These are phyloP conservation scores for Diceros bicornis DNA, from an alignment of 2,797 vertebrate genomes.

Conservation along the genomic window DNA sequence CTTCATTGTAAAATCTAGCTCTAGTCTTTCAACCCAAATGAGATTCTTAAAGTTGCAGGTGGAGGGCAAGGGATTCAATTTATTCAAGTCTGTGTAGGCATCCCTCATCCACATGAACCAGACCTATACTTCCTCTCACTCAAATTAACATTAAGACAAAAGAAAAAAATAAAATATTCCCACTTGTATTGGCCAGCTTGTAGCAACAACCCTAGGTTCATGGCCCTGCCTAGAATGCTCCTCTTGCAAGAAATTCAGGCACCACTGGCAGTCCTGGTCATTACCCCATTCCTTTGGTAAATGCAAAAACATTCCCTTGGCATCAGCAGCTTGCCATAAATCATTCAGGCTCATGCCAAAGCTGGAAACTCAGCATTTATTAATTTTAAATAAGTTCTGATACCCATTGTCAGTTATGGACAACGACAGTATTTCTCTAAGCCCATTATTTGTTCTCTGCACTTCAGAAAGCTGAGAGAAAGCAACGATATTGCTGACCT, in stretches of 20 bases:
- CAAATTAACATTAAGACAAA: conserved; percentile 85
- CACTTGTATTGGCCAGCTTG: conserved; percentile 68
- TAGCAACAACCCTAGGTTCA: conserved; percentile 58
- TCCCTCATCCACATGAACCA: conserved; percentile 84
- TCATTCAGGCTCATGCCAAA: conserved; percentile 73
- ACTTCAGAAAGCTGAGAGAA: conserved; percentile 64
- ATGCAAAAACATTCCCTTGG: conserved; percentile 70
- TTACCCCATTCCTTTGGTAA: conserved; percentile 60
- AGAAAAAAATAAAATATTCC: conserved; percentile 66
- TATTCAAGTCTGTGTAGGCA: conserved; percentile 84
- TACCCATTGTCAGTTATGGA: conserved; percentile 72
- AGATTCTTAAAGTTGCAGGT: conserved; percentile 77
- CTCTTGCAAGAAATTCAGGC: conserved; percentile 19
- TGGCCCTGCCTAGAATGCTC: conserved; percentile 20
- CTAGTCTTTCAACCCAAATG: conserved; percentile 85
- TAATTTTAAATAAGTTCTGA: conserved; percentile 82
- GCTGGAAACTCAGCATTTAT: conserved; percentile 73
- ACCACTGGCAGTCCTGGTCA: conserved; percentile 52
- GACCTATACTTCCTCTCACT: conserved; percentile 77
- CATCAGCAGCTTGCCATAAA: conserved; percentile 76
- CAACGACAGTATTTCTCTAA: conserved; percentile 74
- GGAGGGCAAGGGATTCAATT: conserved; percentile 82
- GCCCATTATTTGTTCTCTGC: conserved; percentile 71
- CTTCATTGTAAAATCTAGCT: conserved; percentile 88
- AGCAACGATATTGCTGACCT: conserved; percentile 16